phyloP scores from a whole-genome alignment of 2,113 vertebrate species.

The Spilogale gracilis region DNA sequence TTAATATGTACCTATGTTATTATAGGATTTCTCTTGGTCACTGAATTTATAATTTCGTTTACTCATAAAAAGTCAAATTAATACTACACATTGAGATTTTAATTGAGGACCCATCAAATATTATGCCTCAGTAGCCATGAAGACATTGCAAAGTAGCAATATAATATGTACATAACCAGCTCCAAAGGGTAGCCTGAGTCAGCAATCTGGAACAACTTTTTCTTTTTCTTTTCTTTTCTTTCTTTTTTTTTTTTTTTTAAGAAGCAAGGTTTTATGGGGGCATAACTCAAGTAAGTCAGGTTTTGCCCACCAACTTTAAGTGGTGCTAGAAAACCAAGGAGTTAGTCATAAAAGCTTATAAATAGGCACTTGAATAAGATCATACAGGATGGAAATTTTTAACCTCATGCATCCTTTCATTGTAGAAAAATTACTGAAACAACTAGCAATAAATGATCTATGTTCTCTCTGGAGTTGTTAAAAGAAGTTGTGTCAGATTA shows the following conservation, averaged over 20 bases:
- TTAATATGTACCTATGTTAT: background rate
- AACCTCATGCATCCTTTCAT: background rate
- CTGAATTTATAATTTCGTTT: background rate
- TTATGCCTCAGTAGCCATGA: background rate
- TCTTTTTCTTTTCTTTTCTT: background rate
- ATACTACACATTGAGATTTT: background rate
- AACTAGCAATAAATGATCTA: background rate
- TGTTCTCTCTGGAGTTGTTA: background rate
- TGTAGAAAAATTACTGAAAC: constrained; percentile 47
- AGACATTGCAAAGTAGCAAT: background rate
- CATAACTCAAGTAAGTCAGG: background rate
- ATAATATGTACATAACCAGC: background rate
- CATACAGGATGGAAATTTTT: background rate
- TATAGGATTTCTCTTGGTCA: background rate
- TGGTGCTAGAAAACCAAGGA: constrained; percentile 22
- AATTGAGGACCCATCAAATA: background rate
- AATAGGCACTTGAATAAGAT: background rate
- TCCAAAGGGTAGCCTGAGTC: background rate
- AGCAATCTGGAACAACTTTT: background rate
- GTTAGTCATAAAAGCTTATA: background rate
- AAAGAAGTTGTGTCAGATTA: background rate
- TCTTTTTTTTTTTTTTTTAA: background rate
- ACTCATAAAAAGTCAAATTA: background rate
- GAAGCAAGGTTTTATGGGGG: background rate
- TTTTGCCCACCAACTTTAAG: background rate